These are phyloP conservation scores for Macropus fuliginosus DNA, from an alignment of 2,797 vertebrate genomes.

Conservation along the genomic window DNA sequence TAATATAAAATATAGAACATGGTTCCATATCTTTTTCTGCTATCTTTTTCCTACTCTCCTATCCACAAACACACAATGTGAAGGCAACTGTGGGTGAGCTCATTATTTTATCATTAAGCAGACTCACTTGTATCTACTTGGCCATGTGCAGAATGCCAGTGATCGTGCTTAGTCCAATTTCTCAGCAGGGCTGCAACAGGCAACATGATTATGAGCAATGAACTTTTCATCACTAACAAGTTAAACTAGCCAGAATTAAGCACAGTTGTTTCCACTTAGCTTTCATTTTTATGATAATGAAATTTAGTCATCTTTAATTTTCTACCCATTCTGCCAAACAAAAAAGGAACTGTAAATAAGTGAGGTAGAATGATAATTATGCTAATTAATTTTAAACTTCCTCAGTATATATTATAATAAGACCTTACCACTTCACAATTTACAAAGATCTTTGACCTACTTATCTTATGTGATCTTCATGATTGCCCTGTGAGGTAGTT, in stretches of 20 bases:
- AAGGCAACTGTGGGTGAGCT: background rate
- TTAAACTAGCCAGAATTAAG: constrained; percentile 45
- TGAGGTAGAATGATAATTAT: background rate
- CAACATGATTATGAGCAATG: constrained; percentile 17
- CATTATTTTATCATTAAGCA: background rate
- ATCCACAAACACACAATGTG: background rate
- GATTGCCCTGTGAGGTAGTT: background rate
- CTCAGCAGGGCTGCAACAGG: constrained; percentile 15
- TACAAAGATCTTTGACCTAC: background rate
- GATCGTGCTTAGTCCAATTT: constrained; percentile 33
- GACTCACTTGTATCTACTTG: constrained; percentile 35
- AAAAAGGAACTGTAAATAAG: background rate
- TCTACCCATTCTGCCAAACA: constrained; percentile 23
- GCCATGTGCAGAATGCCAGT: constrained; percentile 46
- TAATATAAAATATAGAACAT: background rate
- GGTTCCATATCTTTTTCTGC: too few relatives aligned
- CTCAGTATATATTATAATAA: background rate
- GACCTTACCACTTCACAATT: background rate
- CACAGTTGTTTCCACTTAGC: background rate
- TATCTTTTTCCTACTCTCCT: background rate
- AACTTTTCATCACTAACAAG: constrained; percentile 35
- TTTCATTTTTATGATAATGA: constrained; percentile 32
- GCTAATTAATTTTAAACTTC: background rate
- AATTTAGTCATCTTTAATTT: background rate
- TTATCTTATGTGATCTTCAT: background rate